A percentile compares a stretch with the other conserved stretches of the same genome.
Conservation (phyloP, 1,140 invertebrate genomes). For the Dendroctonus valens region DNA sequence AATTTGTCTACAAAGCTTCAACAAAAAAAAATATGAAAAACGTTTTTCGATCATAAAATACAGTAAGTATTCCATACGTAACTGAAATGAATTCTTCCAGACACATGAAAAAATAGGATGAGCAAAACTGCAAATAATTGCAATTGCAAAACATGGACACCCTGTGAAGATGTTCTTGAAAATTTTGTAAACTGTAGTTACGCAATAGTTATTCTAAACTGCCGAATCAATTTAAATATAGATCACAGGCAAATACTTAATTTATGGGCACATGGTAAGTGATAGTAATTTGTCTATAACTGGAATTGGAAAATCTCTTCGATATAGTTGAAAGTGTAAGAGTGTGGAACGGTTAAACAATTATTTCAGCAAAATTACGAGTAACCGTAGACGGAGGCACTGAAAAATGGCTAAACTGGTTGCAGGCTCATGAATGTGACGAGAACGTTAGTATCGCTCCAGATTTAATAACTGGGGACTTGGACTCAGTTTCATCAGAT, state of each 20-base stretch:
- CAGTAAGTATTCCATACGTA: too few relatives aligned
- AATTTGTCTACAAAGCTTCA: too few relatives aligned
- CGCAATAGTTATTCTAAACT: constrained; percentile 56
- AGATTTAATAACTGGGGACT: constrained; percentile 74
- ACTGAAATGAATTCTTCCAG: too few relatives aligned
- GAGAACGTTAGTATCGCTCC: constrained; percentile 52
- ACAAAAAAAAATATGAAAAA: too few relatives aligned
- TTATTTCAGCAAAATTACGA: constrained; percentile 58
- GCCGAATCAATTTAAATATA: constrained; percentile 48
- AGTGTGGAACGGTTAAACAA: not conserved
- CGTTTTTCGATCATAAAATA: too few relatives aligned
- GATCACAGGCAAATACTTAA: constrained; percentile 48
- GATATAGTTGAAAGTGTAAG: not conserved
- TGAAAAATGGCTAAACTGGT: constrained; percentile 62
- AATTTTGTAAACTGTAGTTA: constrained; percentile 43
- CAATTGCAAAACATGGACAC: constrained; percentile 22
- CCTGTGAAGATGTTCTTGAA: constrained; percentile 36
- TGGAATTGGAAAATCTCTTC: constrained; percentile 22
- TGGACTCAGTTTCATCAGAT: constrained; percentile 69
- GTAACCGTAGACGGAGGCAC: constrained; percentile 75
- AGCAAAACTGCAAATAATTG: constrained; percentile 2
- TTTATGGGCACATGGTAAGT: constrained; percentile 57
- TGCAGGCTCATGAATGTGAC: constrained; percentile 49
- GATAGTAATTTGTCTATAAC: not conserved
- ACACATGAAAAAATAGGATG: not conserved